Conservation (phyloP, 1,140 invertebrate genomes). For the Archegozetes longisetosus region DNA sequence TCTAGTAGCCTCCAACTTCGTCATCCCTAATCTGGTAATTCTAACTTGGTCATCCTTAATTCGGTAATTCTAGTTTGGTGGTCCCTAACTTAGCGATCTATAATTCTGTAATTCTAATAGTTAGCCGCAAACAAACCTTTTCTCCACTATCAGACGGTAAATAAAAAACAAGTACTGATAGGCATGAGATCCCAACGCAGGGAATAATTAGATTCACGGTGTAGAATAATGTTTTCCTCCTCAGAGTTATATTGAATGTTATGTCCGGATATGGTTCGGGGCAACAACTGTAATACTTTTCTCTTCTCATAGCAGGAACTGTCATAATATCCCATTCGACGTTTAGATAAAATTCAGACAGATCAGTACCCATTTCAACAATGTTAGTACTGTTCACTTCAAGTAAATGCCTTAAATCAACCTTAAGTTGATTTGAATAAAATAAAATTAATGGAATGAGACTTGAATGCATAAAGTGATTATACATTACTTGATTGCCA, state of each 20-base stretch:
- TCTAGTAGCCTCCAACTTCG: background rate
- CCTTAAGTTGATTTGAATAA: background rate
- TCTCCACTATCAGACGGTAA: slow-evolving; percentile 95
- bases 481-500: slow-evolving; percentile 5
- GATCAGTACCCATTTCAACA: slow-evolving; percentile 43
- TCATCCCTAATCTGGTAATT: background rate
- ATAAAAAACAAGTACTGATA: slow-evolving; percentile 95
- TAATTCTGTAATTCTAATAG: too few species aligned
- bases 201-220: slow-evolving; percentile 92
- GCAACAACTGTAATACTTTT: slow-evolving; percentile 56
- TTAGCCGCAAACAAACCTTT: slow-evolving; percentile 83
- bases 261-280: slow-evolving; percentile 52
- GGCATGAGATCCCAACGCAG: slow-evolving; percentile 86
- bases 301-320: slow-evolving; percentile 74
- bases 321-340: slow-evolving; percentile 94
- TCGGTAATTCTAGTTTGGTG: too few species aligned
- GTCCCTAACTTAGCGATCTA: too few species aligned
- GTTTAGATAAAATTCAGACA: slow-evolving; percentile 85
- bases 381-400: background rate
- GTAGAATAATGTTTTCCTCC: slow-evolving; percentile 92
- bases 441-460: background rate
- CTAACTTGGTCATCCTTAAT: too few species aligned
- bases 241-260: slow-evolving; percentile 90
- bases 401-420: slow-evolving; percentile 4
- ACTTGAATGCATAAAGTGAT: background rate